Percentiles rank a stretch among this genome's conserved stretches.
Conservation (phyloP, 2,797 vertebrate genomes). For the Pseudomugil gertrudae region DNA sequence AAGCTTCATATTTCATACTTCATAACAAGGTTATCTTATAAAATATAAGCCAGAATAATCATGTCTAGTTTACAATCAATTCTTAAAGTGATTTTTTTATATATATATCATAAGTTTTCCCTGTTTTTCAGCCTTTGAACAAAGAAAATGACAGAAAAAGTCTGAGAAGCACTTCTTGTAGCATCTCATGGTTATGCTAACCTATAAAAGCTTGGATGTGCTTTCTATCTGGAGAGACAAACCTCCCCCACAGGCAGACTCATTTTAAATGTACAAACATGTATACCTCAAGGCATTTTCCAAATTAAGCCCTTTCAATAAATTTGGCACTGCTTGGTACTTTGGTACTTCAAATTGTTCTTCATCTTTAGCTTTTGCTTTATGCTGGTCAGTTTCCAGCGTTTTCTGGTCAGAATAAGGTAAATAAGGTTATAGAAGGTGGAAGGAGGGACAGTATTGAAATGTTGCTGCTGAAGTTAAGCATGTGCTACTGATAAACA, state of each 20-base stretch:
- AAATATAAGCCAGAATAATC: no score
- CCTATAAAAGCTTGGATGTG: background rate
- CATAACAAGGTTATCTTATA: no score
- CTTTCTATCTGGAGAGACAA: conserved; percentile 7
- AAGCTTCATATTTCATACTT: no score
- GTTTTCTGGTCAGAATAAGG: background rate
- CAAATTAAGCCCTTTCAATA: background rate
- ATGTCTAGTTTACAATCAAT: no score
- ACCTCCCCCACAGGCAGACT: conserved; percentile 6
- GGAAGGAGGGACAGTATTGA: conserved; percentile 5
- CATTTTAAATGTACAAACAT: conserved; percentile 21
- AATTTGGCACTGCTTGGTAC: background rate
- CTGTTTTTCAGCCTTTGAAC: background rate
- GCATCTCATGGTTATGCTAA: conserved; percentile 12
- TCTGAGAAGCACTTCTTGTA: background rate
- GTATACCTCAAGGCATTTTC: conserved; percentile 21
- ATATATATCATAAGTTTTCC: no score
- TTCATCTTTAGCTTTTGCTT: background rate
- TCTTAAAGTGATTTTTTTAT: no score
- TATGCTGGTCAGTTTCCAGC: background rate
- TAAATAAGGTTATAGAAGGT: background rate
- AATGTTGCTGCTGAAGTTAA: conserved; percentile 21
- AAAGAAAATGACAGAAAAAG: no score
- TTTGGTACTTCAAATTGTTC: background rate
- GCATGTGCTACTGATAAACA: conserved; percentile 56